phyloP scores from a whole-genome alignment of 2,113 vertebrate genomes.

The Zapus hudsonius region DNA sequence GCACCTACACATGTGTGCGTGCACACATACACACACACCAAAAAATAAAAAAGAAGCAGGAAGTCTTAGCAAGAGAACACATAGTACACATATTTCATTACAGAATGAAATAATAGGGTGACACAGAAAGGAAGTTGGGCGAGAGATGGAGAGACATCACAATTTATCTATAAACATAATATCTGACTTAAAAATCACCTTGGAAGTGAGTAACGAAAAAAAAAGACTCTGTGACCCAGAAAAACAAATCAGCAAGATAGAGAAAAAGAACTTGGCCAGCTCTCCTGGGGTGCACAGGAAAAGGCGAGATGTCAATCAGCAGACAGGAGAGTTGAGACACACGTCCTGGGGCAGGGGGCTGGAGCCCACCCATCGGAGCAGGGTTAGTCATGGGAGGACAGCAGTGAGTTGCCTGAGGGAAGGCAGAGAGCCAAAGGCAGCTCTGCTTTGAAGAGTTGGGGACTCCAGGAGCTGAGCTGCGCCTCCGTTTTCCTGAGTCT shows the following conservation, averaged over 20 bases:
- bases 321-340: too few relatives aligned
- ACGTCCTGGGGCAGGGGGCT: too few relatives aligned
- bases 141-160: not conserved
- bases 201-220: slow-evolving; percentile 5
- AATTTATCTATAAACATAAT: not conserved
- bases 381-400: too few relatives aligned
- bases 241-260: slow-evolving; percentile 22
- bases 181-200: slow-evolving; percentile 31
- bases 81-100: not conserved
- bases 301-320: not conserved
- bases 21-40: too few relatives aligned
- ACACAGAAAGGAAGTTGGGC: not conserved
- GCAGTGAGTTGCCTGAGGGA: not conserved
- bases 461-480: not conserved
- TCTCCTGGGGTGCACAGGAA: not conserved
- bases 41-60: not conserved
- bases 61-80: not conserved
- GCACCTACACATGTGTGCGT: too few relatives aligned
- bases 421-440: rapidly evolving
- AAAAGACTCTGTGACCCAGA: not conserved
- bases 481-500: not conserved
- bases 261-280: not conserved
- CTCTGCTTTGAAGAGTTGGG: not conserved
- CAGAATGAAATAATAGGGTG: not conserved
- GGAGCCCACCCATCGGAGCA: not conserved